phyloP scores from a whole-genome alignment of 2,888 invertebrate genomes.

The Drosophila nr. perissopoda region DNA sequence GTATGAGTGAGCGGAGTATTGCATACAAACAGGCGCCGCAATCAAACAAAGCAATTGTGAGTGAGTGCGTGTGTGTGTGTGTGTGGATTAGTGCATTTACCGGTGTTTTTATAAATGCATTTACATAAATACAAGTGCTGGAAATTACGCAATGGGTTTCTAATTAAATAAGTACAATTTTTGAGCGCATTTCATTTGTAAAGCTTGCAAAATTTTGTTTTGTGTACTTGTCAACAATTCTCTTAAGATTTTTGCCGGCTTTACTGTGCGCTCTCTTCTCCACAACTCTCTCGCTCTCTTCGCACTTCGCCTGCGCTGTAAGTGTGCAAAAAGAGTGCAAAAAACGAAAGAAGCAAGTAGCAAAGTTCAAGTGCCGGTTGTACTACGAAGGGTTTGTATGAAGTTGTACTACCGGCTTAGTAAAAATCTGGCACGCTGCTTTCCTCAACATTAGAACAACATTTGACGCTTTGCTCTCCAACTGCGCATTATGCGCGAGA shows the following conservation, averaged over 20 bases:
- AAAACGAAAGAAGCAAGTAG: conserved; percentile 18
- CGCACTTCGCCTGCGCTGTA: conserved; percentile 65
- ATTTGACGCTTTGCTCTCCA: conserved; percentile 56
- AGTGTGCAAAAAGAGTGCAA: conserved; percentile 37
- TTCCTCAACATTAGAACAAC: conserved; percentile 65
- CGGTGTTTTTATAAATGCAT: conserved; percentile 9
- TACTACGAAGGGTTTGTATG: conserved; percentile 36
- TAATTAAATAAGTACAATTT: not conserved
- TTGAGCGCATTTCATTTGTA: conserved; percentile 8
- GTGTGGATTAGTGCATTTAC: conserved; percentile 12
- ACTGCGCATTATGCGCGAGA: conserved; percentile 2
- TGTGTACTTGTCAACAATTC: conserved; percentile 10
- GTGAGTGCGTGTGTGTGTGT: conserved; percentile 6
- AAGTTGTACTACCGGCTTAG: conserved; percentile 40
- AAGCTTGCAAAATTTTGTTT: conserved; percentile 11
- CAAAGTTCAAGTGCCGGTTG: conserved; percentile 68
- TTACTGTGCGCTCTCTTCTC: conserved; percentile 30
- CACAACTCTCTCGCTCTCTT: conserved; percentile 26
- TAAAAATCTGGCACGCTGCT: conserved; percentile 25
- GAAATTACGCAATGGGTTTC: not conserved
- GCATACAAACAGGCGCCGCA: conserved; percentile 58
- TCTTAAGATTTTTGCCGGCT: conserved; percentile 59
- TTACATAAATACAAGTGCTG: not conserved
- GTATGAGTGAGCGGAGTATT: conserved; percentile 25
- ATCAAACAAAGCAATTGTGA: conserved; percentile 18